Evolutionary conservation across 2,113 vertebrate species (phyloP), one percentile per base, ranked within the genome.

Genomic region (Pteronura brasiliensis): DNA sequence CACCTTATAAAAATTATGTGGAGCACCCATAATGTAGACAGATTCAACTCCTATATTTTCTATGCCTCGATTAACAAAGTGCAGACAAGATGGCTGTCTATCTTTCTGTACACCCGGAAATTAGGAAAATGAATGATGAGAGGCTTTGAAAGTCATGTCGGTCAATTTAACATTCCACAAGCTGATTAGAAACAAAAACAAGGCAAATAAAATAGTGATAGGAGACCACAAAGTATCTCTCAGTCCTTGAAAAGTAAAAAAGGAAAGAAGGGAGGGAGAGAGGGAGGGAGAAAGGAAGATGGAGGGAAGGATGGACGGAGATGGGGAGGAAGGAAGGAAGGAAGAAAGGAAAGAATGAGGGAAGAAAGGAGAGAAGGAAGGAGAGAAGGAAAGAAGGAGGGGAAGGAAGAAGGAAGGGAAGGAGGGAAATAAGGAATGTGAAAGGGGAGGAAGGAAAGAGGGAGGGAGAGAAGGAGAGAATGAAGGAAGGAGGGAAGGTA

Each of bases 231-330:
- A 83, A 4, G 10, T 74, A 65, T 31, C 29, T 47, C 36, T 27
- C 23, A 31, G 4, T 44, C 2, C 52, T 82, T 90, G 39, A 63
- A 87, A 84, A 63, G 57, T 47, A 21, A 93, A 90, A 44, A 36
- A 63, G 25, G 15, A 29, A 44, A 7, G 72, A 29, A 44, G 14
- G 36, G 10, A 39, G 36, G 9, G 69, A 72, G 10, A 21, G 36
- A 39, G 21, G 21, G 2, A 25, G 5, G 36, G 2, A 39, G n/a
- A 17, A 2, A 71, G 23, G 10, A 11, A 61, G 25, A 23, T 10
- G 10, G 14, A 71, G 67, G 18, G 17, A 36, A 0, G 8, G 10
- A 71, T 18, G 18, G 6, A 25, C 0, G 2, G 4, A 55, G 17
- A 55, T 18, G 8, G 34, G 5, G 17, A 55, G 52, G 55, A 21